A percentile compares a stretch with the other conserved stretches of the same genome.
Conservation (phyloP, 2,797 vertebrate genomes). For the Eulemur mongoz region DNA sequence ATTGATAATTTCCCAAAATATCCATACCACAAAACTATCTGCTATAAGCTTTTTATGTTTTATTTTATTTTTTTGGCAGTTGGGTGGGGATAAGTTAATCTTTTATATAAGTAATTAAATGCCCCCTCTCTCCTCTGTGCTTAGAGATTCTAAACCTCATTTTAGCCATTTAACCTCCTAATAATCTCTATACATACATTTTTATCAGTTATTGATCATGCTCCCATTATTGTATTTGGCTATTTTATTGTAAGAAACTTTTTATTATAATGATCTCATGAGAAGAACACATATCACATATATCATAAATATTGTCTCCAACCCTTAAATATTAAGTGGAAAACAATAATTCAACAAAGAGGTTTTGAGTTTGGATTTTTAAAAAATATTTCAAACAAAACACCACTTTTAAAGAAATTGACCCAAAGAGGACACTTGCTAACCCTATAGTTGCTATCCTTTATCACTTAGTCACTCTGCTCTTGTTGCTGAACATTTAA, state of each 20-base stretch:
- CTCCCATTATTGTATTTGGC: not conserved
- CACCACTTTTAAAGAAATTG: not conserved
- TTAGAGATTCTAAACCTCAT: not conserved
- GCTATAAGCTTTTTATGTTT: not conserved
- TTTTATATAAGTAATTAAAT: not conserved
- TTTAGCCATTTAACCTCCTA: not conserved
- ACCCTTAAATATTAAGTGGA: not conserved
- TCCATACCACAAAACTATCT: not conserved
- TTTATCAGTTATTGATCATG: not conserved
- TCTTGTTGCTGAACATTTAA: not conserved
- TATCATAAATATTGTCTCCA: not conserved
- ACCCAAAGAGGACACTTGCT: not conserved
- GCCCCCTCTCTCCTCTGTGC: fast-evolving
- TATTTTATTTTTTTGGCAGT: not conserved
- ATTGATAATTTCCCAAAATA: not conserved
- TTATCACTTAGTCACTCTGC: not conserved
- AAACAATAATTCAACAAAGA: not conserved
- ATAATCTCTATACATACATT: not conserved
- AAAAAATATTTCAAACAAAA: not conserved
- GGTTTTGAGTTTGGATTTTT: not conserved
- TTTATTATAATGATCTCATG: not conserved
- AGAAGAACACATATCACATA: not conserved
- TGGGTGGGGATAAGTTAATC: not conserved
- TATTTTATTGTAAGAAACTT: not conserved
- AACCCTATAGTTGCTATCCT: not conserved